These are phyloP conservation scores for Apotomis capreana DNA, from an alignment of 2,888 invertebrate species.

Conservation along the genomic window DNA sequence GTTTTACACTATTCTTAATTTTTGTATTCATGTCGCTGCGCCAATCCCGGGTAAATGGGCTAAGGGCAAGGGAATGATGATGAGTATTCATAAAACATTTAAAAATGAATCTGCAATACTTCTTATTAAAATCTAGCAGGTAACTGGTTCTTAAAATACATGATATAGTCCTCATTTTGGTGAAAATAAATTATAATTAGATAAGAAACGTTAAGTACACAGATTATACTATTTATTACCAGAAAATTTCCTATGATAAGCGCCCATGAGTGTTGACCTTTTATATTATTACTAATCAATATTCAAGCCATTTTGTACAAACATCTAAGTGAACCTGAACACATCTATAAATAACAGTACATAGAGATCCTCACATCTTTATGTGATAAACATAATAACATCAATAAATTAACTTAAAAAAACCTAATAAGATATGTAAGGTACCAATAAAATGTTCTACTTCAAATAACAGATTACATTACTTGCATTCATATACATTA, in stretches of 20 bases:
- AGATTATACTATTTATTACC: constrained; percentile 9
- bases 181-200: constrained; percentile 15
- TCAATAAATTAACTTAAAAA: constrained; percentile 36
- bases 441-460: constrained; percentile 29
- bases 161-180: constrained; percentile 11
- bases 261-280: constrained; percentile 16
- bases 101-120: neutral
- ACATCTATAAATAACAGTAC: constrained; percentile 12
- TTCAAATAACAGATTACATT: constrained; percentile 18
- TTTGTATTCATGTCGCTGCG: neutral
- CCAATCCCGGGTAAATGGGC: too few species aligned
- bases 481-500: constrained; percentile 13
- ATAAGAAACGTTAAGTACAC: constrained; percentile 38
- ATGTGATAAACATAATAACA: constrained; percentile 17
- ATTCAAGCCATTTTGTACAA: constrained; percentile 11
- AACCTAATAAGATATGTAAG: constrained; percentile 29
- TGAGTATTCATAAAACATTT: neutral
- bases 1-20: neutral
- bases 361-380: constrained; percentile 25
- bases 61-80: too few species aligned
- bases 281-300: constrained; percentile 25
- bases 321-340: constrained; percentile 17
- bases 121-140: neutral
- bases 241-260: constrained; percentile 33
- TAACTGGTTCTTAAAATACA: constrained; percentile 23